Evolutionary conservation across 35 echinoderm and acorn worm genomes (phyloP).

Genomic region (Heliocidaris erythrogramma): DNA sequence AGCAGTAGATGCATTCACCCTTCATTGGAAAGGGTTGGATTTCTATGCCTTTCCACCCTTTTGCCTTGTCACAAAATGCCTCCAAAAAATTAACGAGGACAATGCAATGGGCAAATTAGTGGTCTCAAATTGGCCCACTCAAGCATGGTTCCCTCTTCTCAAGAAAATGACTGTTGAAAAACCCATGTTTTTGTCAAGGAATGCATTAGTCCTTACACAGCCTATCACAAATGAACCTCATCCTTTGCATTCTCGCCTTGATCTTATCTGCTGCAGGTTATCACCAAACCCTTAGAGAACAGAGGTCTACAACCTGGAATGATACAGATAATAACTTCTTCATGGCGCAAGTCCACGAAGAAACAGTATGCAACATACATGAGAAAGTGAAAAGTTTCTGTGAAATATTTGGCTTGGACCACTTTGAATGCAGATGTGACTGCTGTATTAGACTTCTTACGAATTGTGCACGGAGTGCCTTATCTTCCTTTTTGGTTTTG

Average conservation of each 20-base stretch:
- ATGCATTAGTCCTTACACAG: conserved; percentile 1
- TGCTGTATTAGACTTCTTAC: too few species aligned
- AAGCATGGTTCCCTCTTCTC: conserved; percentile 59
- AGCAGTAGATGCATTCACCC: too few species aligned
- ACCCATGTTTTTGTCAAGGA: conserved; percentile 24
- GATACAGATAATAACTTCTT: conserved; percentile 53
- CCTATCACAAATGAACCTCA: conserved; percentile 29
- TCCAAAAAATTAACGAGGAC: conserved; percentile 15
- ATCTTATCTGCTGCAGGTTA: too few species aligned
- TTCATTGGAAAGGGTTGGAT: too few species aligned
- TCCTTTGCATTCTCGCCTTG: too few species aligned
- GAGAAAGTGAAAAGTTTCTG: conserved; percentile 55
- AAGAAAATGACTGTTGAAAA: conserved; percentile 27
- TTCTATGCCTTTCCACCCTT: too few species aligned
- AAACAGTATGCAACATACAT: conserved; percentile 53
- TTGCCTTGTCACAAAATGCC: too few species aligned
- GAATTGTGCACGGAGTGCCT: too few species aligned
- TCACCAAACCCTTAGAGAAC: conserved; percentile 29
- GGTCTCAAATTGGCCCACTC: conserved; percentile 66
- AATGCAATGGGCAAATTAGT: conserved; percentile 50
- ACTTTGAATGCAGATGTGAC: too few species aligned
- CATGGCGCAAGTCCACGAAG: conserved; percentile 55
- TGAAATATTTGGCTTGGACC: background rate
- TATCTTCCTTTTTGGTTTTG: too few species aligned
- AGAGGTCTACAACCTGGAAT: conserved; percentile 12